phyloP scores from a whole-genome alignment of 2,888 invertebrate species.

The Conistra vaccinii region DNA sequence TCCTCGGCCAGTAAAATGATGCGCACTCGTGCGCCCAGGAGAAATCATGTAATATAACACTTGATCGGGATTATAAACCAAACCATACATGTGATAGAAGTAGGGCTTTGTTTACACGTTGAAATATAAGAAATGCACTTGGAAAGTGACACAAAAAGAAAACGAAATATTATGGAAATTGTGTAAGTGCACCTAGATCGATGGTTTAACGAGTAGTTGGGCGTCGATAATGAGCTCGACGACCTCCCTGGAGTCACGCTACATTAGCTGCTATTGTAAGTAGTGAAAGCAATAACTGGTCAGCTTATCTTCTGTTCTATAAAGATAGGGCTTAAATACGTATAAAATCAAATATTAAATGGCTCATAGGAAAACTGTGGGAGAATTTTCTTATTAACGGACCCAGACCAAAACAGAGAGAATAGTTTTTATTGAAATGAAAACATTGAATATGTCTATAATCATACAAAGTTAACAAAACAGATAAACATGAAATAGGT shows the following conservation, averaged over 20 bases:
- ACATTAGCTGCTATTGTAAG: conserved; percentile 73
- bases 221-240: conserved; percentile 73
- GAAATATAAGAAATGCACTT: conserved; percentile 13
- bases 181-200: conserved; percentile 67
- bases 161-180: conserved; percentile 61
- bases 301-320: conserved; percentile 39
- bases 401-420: neutral
- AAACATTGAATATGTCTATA: neutral
- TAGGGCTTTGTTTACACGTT: conserved; percentile 8
- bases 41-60: conserved; percentile 85
- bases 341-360: neutral
- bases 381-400: neutral
- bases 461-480: neutral
- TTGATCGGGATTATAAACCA: conserved; percentile 63
- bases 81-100: conserved; percentile 35
- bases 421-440: neutral
- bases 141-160: conserved; percentile 65
- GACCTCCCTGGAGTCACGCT: conserved; percentile 76
- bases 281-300: conserved; percentile 73
- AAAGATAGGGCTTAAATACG: conserved; percentile 22
- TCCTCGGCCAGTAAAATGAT: conserved; percentile 84
- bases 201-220: conserved; percentile 75
- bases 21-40: conserved; percentile 80
- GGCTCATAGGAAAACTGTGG: neutral
- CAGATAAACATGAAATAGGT: neutral